phyloP scores from a whole-genome alignment of 92 coral and sea anemone species.

The Epizoanthus illoricatus region DNA sequence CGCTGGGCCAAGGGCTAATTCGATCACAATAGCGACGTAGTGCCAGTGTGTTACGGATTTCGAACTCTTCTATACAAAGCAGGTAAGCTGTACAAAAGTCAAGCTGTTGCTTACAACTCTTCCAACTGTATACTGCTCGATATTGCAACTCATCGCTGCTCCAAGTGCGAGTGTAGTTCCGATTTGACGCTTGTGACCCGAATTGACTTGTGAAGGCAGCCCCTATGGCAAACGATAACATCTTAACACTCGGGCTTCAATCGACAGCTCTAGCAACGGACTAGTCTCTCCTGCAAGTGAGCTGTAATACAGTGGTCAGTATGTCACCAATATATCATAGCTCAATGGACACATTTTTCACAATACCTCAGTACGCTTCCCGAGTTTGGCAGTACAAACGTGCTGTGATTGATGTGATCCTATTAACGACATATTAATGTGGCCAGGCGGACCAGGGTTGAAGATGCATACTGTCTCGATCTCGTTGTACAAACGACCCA shows the following conservation, averaged over 20 bases:
- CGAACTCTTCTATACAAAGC: not conserved
- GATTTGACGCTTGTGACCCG: conserved; percentile 41
- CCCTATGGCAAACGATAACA: conserved; percentile 45
- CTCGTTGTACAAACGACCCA: not conserved
- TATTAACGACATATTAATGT: conserved; percentile 53
- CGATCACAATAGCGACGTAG: not conserved
- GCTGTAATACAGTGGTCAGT: not conserved
- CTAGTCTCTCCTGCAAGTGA: not conserved
- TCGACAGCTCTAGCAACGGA: not conserved
- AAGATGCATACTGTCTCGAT: conserved; percentile 11
- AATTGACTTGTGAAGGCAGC: conserved; percentile 33
- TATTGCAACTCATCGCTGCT: not conserved
- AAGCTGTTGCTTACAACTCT: not conserved
- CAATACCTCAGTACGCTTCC: conserved; percentile 33
- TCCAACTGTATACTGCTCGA: not conserved
- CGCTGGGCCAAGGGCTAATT: conserved; percentile 10
- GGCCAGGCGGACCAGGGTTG: conserved; percentile 10
- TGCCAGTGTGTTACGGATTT: not conserved
- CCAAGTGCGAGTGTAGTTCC: not conserved
- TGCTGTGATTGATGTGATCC: conserved; percentile 66
- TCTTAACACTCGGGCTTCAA: not conserved
- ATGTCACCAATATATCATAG: not conserved
- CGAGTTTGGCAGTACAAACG: conserved; percentile 48
- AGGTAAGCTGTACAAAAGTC: conserved; percentile 15
- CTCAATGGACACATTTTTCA: conserved; percentile 11